Conservation (phyloP, 2,113 vertebrate genomes). For the Apus apus region DNA sequence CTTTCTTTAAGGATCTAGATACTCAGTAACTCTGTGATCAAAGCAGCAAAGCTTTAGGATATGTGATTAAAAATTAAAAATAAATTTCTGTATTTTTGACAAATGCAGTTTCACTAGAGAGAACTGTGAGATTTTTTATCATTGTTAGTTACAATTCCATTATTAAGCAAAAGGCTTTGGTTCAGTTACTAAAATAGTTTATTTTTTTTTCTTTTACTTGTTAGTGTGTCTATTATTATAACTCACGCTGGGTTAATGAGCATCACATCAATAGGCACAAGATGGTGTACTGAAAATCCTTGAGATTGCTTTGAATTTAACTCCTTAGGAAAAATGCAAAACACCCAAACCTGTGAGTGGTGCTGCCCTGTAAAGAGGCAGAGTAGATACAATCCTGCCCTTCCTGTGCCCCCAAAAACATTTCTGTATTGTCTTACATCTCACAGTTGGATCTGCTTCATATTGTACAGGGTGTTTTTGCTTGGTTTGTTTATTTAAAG, state of each 20-base stretch:
- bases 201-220: background rate
- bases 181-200: background rate
- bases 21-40: background rate
- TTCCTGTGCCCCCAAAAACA: background rate
- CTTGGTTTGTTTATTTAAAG: background rate
- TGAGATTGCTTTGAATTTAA: background rate
- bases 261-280: background rate
- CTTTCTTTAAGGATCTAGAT: background rate
- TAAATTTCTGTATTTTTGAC: background rate
- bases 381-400: background rate
- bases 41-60: background rate
- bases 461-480: background rate
- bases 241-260: background rate
- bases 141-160: slow-evolving; percentile 14
- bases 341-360: background rate
- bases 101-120: background rate
- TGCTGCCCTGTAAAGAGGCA: background rate
- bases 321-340: background rate
- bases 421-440: background rate
- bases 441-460: background rate
- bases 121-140: background rate
- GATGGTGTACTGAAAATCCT: background rate
- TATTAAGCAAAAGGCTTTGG: background rate
- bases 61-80: background rate
- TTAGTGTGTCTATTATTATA: background rate